Conservation (phyloP, 92 coral and sea anemone genomes). For the Scolanthus callimorphus region DNA sequence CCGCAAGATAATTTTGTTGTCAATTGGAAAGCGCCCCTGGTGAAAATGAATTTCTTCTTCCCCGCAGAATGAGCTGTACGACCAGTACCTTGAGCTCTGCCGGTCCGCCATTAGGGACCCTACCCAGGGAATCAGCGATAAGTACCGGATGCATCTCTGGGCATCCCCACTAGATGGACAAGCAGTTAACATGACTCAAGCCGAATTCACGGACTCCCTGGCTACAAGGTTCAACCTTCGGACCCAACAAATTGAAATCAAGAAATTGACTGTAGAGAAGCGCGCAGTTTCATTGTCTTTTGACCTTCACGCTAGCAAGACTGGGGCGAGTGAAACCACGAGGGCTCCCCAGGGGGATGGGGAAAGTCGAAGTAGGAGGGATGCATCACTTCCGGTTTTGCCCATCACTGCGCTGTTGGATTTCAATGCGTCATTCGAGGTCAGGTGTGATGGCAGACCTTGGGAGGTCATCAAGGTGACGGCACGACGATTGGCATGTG, state of each 20-base stretch:
- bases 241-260: constrained; percentile 31
- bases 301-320: constrained; percentile 40
- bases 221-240: constrained; percentile 23
- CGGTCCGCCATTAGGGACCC: constrained; percentile 33
- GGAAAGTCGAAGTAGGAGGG: background rate
- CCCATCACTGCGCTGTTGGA: constrained; percentile 23
- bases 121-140: constrained; percentile 54
- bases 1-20: too few species aligned
- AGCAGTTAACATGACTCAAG: constrained; percentile 22
- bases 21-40: too few species aligned
- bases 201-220: constrained; percentile 30
- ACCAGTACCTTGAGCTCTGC: constrained; percentile 62
- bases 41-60: background rate
- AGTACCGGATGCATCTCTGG: constrained; percentile 63
- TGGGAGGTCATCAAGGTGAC: constrained; percentile 64
- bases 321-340: background rate
- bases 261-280: constrained; percentile 20
- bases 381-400: constrained; percentile 5
- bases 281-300: constrained; percentile 15
- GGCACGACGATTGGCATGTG: constrained; percentile 56
- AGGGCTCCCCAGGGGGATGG: background rate
- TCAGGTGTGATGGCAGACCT: constrained; percentile 20
- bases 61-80: constrained; percentile 21
- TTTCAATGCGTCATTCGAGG: constrained; percentile 46
- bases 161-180: constrained; percentile 37